Evolutionary conservation across 2,888 invertebrate species (phyloP).

Genomic region (Hyposoter dolosus): DNA sequence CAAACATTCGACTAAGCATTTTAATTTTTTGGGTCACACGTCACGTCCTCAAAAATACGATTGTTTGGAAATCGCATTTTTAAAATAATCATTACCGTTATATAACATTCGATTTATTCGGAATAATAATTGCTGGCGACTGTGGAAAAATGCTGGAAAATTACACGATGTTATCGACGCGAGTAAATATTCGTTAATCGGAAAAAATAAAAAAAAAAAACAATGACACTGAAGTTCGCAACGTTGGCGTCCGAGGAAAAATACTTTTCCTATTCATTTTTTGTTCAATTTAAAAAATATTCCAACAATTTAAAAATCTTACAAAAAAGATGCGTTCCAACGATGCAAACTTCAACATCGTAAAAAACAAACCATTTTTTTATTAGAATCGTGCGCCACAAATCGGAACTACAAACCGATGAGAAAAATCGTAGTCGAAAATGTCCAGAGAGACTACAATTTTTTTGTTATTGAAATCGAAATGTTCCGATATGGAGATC

Average conservation of each 20-base stretch:
- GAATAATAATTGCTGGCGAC: not conserved
- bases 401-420: not conserved
- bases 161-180: not conserved
- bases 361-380: not conserved
- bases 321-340: too few species aligned
- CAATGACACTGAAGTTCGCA: too few species aligned
- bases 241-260: not conserved
- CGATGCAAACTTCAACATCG: too few species aligned
- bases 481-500: not conserved
- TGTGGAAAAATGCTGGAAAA: not conserved
- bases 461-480: not conserved
- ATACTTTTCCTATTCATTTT: not conserved
- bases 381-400: not conserved
- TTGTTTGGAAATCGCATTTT: not conserved
- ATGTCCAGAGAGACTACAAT: not conserved
- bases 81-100: not conserved
- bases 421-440: not conserved
- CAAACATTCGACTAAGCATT: constrained; percentile 28
- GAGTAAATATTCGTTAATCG: not conserved
- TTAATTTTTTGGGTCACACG: constrained; percentile 9
- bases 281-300: too few species aligned
- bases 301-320: too few species aligned
- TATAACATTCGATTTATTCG: not conserved
- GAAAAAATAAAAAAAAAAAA: too few species aligned
- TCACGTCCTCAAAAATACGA: not conserved